phyloP scores from a whole-genome alignment of 2,113 vertebrate species.

The Heloderma charlesbogerti region DNA sequence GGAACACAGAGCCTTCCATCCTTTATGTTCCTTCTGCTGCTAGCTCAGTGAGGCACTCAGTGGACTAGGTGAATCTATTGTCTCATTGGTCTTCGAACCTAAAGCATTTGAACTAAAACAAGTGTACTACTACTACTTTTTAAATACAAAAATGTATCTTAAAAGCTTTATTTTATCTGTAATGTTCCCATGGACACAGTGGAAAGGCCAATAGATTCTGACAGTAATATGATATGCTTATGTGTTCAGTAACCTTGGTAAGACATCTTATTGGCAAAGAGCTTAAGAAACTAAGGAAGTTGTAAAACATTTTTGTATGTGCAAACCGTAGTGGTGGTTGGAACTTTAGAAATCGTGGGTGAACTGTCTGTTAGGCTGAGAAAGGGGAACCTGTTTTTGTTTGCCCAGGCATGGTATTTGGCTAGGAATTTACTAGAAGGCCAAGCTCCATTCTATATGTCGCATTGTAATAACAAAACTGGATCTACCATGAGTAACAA shows the following conservation, averaged over 20 bases:
- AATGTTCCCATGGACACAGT: neutral
- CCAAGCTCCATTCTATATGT: neutral
- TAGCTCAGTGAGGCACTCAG: neutral
- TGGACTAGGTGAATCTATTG: neutral
- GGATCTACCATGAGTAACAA: too few species aligned
- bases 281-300: slow-evolving; percentile 42
- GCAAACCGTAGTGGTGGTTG: neutral
- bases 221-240: neutral
- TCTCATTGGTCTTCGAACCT: neutral
- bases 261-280: slow-evolving; percentile 16
- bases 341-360: slow-evolving; percentile 37
- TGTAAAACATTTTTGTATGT: slow-evolving; percentile 1
- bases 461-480: neutral
- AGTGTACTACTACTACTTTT: too few species aligned
- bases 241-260: neutral
- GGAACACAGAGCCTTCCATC: neutral
- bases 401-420: neutral
- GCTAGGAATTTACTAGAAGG: slow-evolving; percentile 13
- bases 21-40: neutral
- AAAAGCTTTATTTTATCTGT: neutral
- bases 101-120: neutral
- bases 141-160: neutral
- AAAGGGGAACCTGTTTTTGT: neutral
- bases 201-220: neutral
- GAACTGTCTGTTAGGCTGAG: neutral